Evolutionary conservation across 2,888 invertebrate genomes (phyloP).

Genomic region (Hypercompe scribonia): DNA sequence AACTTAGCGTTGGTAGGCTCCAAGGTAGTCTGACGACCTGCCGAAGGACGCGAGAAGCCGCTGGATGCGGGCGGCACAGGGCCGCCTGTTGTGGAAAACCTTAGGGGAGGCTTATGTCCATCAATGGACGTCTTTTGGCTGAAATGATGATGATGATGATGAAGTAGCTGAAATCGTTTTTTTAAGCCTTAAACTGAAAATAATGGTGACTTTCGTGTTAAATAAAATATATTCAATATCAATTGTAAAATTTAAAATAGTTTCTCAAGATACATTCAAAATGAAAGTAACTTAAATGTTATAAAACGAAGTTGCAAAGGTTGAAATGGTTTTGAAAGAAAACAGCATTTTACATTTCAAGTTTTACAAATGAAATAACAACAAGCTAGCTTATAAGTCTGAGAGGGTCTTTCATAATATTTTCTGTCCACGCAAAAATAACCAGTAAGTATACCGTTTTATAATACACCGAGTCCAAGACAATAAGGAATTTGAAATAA

Average conservation of each 20-base stretch:
- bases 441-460: not conserved
- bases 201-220: too few species aligned
- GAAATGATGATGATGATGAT: too few species aligned
- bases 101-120: too few species aligned
- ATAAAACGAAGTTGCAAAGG: not conserved
- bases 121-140: too few species aligned
- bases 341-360: not conserved
- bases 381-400: constrained; percentile 12
- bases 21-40: too few species aligned
- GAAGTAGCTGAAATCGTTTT: too few species aligned
- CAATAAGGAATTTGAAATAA: constrained; percentile 17
- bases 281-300: not conserved
- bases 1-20: too few species aligned
- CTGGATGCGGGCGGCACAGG: too few species aligned
- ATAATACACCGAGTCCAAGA: constrained; percentile 13
- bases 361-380: constrained; percentile 14
- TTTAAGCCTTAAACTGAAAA: too few species aligned
- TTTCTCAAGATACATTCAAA: not conserved
- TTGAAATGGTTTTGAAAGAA: not conserved
- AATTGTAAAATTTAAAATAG: not conserved
- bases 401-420: constrained; percentile 19
- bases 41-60: too few species aligned
- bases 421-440: constrained; percentile 17
- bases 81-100: too few species aligned
- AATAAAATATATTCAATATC: not conserved